Evolutionary conservation across 2,113 vertebrate genomes (phyloP).

Genomic region (Dendropsophus ebraccatus): DNA sequence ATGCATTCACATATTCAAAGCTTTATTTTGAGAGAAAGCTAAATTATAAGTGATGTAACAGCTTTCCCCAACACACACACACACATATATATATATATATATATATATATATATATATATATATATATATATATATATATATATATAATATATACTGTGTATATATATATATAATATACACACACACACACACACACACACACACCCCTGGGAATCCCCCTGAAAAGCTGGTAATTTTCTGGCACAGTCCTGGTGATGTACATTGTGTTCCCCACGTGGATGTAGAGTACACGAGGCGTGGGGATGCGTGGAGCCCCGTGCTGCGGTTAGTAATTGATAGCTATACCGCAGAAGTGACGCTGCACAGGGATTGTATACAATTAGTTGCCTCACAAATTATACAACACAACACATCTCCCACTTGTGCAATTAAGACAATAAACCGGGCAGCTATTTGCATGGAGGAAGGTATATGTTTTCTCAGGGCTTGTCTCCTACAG

Average conservation of each 20-base stretch:
- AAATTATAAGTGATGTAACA: neutral
- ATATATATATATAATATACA: too few species aligned
- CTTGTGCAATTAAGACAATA: conserved; percentile 43
- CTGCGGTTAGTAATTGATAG: conserved; percentile 39
- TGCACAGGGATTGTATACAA: conserved; percentile 32
- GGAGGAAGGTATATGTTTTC: conserved; percentile 22
- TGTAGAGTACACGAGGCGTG: neutral
- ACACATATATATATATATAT: too few species aligned
- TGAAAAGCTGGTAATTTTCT: neutral
- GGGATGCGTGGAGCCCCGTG: neutral
- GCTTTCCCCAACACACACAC: neutral
- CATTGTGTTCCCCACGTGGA: neutral
- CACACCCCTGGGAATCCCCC: too few species aligned
- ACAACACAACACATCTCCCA: conserved; percentile 44
- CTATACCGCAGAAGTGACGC: conserved; percentile 16
- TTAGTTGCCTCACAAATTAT: conserved; percentile 47
- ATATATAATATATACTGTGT: too few species aligned
- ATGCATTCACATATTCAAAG: neutral
- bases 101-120: too few species aligned
- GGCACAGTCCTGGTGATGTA: neutral
- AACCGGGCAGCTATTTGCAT: conserved; percentile 28
- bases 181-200: too few species aligned
- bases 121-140: too few species aligned
- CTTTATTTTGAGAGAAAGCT: neutral
- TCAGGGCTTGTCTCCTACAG: neutral